Evolutionary conservation across 2,888 invertebrate species (phyloP).

Genomic region (Apeira syringaria): DNA sequence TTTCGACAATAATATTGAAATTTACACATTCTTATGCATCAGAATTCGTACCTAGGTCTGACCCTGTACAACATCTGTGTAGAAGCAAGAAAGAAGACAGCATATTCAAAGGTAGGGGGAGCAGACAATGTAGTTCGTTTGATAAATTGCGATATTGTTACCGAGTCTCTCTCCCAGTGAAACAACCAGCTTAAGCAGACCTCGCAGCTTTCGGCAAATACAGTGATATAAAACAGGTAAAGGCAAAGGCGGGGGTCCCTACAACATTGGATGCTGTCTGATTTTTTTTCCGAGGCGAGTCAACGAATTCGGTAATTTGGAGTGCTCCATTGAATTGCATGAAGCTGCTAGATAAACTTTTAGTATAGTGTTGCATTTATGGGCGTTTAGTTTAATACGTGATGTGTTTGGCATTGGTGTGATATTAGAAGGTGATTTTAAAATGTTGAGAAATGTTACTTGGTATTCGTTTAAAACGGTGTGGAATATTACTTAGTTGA

Average conservation of each 20-base stretch:
- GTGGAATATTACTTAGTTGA: too few species aligned
- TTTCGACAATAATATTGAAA: too few species aligned
- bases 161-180: constrained; percentile 56
- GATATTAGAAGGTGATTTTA: too few species aligned
- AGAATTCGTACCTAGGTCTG: constrained; percentile 26
- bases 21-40: too few species aligned
- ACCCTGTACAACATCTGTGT: constrained; percentile 43
- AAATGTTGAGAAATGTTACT: too few species aligned
- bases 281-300: constrained; percentile 39
- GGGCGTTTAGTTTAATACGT: constrained; percentile 12
- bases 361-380: constrained; percentile 29
- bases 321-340: constrained; percentile 50
- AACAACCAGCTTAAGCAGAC: constrained; percentile 37
- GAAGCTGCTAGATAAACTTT: constrained; percentile 31
- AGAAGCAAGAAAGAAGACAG: constrained; percentile 39
- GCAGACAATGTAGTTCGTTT: constrained; percentile 77
- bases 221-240: constrained; percentile 1
- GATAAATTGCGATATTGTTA: constrained; percentile 80
- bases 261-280: constrained; percentile 32
- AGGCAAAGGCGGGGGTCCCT: constrained; percentile 23
- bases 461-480: too few species aligned
- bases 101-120: constrained; percentile 48
- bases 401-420: constrained; percentile 7
- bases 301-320: constrained; percentile 52
- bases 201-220: constrained; percentile 18